Evolutionary conservation across 2,888 invertebrate species (phyloP).

Genomic region (Lepidocyrtoides sp.): DNA sequence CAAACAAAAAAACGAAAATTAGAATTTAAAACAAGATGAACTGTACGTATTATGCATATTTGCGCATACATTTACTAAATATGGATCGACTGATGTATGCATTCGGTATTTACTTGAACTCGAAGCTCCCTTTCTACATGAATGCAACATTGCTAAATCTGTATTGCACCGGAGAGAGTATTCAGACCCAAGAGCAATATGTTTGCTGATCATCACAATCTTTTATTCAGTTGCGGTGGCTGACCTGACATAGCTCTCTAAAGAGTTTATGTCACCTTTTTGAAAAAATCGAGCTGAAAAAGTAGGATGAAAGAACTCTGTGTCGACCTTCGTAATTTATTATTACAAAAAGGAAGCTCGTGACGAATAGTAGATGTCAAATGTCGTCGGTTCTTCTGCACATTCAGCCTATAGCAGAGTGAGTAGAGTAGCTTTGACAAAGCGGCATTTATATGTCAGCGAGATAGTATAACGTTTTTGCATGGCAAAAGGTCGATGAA

Average conservation of each 20-base stretch:
- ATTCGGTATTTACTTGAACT: too few relatives aligned
- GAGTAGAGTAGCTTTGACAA: neutral
- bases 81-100: too few relatives aligned
- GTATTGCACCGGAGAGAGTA: neutral
- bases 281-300: neutral
- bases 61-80: too few relatives aligned
- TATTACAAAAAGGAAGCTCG: neutral
- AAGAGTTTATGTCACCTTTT: slow-evolving; percentile 54
- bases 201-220: slow-evolving; percentile 37
- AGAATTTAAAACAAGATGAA: too few relatives aligned
- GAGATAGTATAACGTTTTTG: too few relatives aligned
- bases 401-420: neutral
- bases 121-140: too few relatives aligned
- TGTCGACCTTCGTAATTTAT: neutral
- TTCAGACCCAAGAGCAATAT: neutral
- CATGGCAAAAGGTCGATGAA: too few relatives aligned
- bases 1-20: too few relatives aligned
- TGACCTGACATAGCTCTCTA: slow-evolving; percentile 56
- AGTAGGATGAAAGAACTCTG: neutral
- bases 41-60: too few relatives aligned
- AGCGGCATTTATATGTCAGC: too few relatives aligned
- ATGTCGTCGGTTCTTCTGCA: neutral
- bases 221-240: slow-evolving; percentile 55
- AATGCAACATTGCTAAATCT: too few relatives aligned
- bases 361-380: slow-evolving; percentile 33